Conservation (phyloP, 1,140 invertebrate species). For the Drosophila lini region DNA sequence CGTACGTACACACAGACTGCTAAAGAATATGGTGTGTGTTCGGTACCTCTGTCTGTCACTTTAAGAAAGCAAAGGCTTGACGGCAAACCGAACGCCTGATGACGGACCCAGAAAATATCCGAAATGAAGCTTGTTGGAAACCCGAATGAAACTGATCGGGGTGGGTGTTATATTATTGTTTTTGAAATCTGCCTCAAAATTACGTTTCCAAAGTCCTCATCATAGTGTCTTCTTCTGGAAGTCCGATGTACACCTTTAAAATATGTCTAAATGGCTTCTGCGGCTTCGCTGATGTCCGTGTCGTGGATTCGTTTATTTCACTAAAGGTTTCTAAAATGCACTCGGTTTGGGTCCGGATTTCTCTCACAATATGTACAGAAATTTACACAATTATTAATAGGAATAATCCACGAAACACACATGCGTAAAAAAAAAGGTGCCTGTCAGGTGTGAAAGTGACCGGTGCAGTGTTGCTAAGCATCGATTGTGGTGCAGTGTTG, state of each 20-base stretch:
- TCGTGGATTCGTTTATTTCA: background rate
- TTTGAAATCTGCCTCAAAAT: background rate
- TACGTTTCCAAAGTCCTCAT: background rate
- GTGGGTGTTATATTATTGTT: background rate
- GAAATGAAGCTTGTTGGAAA: background rate
- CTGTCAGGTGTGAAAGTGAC: slow-evolving; percentile 30
- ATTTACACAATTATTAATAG: slow-evolving; percentile 47
- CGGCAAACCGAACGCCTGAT: slow-evolving; percentile 60
- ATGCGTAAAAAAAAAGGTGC: slow-evolving; percentile 20
- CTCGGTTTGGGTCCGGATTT: slow-evolving; percentile 3
- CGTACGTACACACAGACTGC: slow-evolving; percentile 40
- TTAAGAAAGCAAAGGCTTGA: slow-evolving; percentile 68
- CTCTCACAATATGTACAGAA: slow-evolving; percentile 39
- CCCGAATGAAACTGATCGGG: background rate
- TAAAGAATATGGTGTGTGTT: slow-evolving; percentile 72
- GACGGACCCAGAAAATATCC: background rate
- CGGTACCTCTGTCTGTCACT: slow-evolving; percentile 53
- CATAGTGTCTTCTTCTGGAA: slow-evolving; percentile 3
- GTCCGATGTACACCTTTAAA: background rate
- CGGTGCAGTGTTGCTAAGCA: slow-evolving; percentile 31
- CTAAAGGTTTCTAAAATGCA: background rate
- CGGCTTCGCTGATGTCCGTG: background rate
- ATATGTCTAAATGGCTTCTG: background rate
- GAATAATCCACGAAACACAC: slow-evolving; percentile 10
- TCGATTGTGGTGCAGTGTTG: slow-evolving; percentile 29